phyloP scores from a whole-genome alignment of 2,113 vertebrate species.

The Cinclus cinclus region DNA sequence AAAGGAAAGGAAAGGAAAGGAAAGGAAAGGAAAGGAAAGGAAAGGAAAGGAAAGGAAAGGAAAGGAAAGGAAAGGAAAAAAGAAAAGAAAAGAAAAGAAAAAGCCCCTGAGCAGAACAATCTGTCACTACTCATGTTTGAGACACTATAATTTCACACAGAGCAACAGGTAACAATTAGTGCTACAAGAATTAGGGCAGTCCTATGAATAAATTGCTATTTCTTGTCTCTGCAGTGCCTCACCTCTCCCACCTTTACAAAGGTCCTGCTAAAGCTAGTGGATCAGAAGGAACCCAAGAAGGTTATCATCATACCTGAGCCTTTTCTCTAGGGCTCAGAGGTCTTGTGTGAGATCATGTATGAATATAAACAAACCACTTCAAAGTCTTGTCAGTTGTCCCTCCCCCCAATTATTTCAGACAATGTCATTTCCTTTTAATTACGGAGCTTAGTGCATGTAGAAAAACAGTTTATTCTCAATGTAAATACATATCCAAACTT shows the following conservation, averaged over 20 bases:
- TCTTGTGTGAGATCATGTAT: not conserved
- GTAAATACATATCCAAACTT: not conserved
- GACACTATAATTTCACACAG: not conserved
- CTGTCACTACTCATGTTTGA: not conserved
- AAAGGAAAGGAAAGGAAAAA: not conserved
- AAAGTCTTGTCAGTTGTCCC: not conserved
- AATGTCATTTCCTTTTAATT: conserved; percentile 26
- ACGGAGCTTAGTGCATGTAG: not conserved
- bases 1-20: no score
- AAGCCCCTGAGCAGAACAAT: not conserved
- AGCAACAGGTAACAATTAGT: not conserved
- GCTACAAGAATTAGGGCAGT: not conserved
- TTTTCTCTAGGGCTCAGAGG: not conserved
- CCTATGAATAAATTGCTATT: not conserved
- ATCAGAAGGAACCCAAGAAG: not conserved
- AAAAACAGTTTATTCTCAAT: not conserved
- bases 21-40: no score
- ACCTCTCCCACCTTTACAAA: not conserved
- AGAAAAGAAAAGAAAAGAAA: no score
- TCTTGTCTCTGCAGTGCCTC: not conserved
- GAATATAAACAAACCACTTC: not conserved
- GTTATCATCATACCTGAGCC: not conserved
- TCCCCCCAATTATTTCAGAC: not conserved
- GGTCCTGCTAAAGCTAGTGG: not conserved
- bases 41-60: no score